Conservation (phyloP, 2,797 vertebrate species). For the Garrulus glandarius region DNA sequence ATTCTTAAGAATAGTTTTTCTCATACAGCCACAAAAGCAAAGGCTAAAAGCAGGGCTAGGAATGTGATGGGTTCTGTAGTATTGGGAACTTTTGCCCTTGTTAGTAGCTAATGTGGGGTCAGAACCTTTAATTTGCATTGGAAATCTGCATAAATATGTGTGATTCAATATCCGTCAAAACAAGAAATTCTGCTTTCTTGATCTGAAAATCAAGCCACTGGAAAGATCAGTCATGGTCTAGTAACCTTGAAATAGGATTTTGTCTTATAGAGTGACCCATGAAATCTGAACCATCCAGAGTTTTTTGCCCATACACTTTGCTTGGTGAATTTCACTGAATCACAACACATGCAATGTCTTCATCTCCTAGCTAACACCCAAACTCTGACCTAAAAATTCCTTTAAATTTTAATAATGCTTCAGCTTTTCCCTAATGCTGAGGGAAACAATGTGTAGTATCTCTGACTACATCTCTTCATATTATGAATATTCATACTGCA, state of each 20-base stretch:
- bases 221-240: neutral
- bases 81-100: neutral
- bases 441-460: neutral
- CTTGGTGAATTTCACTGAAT: neutral
- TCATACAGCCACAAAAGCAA: neutral
- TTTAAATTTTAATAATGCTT: neutral
- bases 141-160: neutral
- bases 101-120: rapidly evolving
- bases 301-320: neutral
- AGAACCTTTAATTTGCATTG: neutral
- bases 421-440: neutral
- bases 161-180: neutral
- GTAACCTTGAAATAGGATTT: neutral
- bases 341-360: neutral
- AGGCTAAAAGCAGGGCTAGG: neutral
- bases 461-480: neutral
- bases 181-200: neutral
- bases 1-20: neutral
- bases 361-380: neutral
- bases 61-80: neutral
- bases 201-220: neutral
- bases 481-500: neutral
- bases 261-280: neutral
- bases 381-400: neutral
- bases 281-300: neutral